These are phyloP conservation scores for Chouioia cunea DNA, from an alignment of 2,888 invertebrate genomes.

Conservation along the genomic window DNA sequence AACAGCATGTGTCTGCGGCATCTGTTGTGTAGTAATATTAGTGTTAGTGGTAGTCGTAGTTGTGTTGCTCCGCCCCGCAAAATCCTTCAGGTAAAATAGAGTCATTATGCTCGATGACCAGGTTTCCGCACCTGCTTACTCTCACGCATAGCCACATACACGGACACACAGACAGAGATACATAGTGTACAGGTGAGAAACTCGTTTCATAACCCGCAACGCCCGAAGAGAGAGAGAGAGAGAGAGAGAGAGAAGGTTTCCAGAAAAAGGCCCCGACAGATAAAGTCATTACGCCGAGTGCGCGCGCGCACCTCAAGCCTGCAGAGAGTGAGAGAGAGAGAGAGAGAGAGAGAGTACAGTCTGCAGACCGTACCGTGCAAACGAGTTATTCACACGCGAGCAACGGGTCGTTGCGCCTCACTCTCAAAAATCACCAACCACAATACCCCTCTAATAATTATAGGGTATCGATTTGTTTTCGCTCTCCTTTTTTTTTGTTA, in stretches of 20 bases:
- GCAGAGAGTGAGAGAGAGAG: not conserved
- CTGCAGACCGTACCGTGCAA: slow-evolving; percentile 19
- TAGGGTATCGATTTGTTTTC: not conserved
- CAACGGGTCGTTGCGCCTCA: slow-evolving; percentile 6
- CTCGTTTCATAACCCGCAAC: slow-evolving; percentile 42
- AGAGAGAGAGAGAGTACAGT: no score
- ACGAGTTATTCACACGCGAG: slow-evolving; percentile 46
- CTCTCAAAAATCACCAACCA: not conserved
- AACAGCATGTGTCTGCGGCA: not conserved
- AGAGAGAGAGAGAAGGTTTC: slow-evolving; percentile 10
- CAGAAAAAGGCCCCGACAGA: slow-evolving; percentile 33
- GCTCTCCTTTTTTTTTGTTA: not conserved
- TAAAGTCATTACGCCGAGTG: slow-evolving; percentile 44
- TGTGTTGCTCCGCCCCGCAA: slow-evolving; percentile 4
- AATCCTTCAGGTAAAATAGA: slow-evolving; percentile 46
- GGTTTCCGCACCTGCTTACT: slow-evolving; percentile 45
- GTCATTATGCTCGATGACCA: slow-evolving; percentile 50
- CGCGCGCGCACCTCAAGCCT: not conserved
- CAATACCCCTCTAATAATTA: no score
- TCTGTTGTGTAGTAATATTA: no score
- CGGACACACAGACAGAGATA: not conserved
- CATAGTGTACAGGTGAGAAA: slow-evolving; percentile 43
- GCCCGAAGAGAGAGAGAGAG: not conserved
- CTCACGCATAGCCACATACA: not conserved
- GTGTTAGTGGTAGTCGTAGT: not conserved